Base-by-base conservation (phyloP, 1,140 invertebrate species). In the Magallana ariakensis region DNA sequence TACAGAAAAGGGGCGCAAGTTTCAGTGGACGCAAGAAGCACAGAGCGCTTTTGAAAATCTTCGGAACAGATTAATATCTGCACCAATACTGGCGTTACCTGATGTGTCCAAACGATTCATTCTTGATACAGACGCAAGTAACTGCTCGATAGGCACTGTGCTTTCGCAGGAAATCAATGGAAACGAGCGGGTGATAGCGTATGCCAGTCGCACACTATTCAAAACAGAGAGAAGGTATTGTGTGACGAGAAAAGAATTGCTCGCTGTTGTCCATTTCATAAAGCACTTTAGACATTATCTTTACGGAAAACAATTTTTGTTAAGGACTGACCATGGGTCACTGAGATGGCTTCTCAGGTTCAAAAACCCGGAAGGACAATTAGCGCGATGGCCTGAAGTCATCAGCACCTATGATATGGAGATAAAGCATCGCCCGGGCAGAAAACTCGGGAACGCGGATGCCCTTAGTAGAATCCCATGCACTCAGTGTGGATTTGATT, bases 131-230 rank as follows among this genome's bases (percentile, higher is more conserved):
- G 92, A 92, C 81, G 90, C 88, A 55, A 88, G 86, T 62, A 87
- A 91, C n/a, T 8, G 70, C n/a, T 91, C 87, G 10, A 66, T 93
- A 11, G 93, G 91, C 22, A 89, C 89, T 3, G 91, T 91, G 2
- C 87, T 94, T 58, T 89, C 88, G n/a, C 94, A 11, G 92, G 93
- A 86, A 66, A 80, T 26, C n/a, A n/a, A n/a, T n/a, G n/a, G n/a
- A n/a, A n/a, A n/a, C n/a, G n/a, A n/a, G n/a, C 58, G 22, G 87
- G 90, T 46, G 85, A 80, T 53, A 90, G 90, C n/a, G 60, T 19
- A 53, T 83, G 8, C n/a, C 85, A n/a, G 75, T 83, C 53, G 80
- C 66, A 5, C 80, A 13, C n/a, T 22, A 15, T 13, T 57, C 58
- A 6, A 86, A 86, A 46, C 22, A 16, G 66, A 56, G n/a, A n/a